Evolutionary conservation across 64 coral and sea anemone species (phyloP).

Genomic region (Orbicella faveolata): DNA sequence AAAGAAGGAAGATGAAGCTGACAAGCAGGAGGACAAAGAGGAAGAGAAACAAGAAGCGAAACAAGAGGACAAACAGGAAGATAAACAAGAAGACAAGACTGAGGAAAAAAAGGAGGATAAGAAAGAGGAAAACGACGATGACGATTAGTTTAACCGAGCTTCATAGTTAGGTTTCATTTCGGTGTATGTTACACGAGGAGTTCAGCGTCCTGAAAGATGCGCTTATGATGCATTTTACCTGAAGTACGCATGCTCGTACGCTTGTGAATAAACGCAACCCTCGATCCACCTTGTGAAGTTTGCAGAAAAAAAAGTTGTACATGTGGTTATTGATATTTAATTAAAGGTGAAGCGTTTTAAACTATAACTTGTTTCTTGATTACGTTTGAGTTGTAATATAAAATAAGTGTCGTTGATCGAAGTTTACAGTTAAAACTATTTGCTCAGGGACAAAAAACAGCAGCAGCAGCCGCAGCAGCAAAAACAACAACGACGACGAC

Average conservation of each 20-base stretch:
- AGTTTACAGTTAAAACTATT: background rate
- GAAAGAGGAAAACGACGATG: conserved; percentile 22
- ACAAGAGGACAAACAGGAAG: conserved; percentile 25
- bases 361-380: background rate
- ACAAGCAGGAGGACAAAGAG: conserved; percentile 22
- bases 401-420: background rate
- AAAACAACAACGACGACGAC: no score
- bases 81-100: background rate
- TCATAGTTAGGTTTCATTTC: conserved; percentile 43
- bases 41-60: conserved; percentile 39
- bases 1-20: conserved; percentile 37
- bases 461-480: no score
- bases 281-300: conserved; percentile 5
- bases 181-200: conserved; percentile 50
- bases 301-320: conserved; percentile 25
- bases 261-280: conserved; percentile 6
- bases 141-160: conserved; percentile 11
- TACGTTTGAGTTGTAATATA: background rate
- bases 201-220: conserved; percentile 29
- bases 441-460: background rate
- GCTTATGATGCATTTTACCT: background rate
- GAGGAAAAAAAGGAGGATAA: conserved; percentile 11
- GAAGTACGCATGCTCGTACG: conserved; percentile 20
- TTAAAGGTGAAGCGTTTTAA: conserved; percentile 46
- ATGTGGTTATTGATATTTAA: conserved; percentile 44